These are phyloP conservation scores for Apamea anceps DNA, from an alignment of 2,888 invertebrate species.

Conservation along the genomic window DNA sequence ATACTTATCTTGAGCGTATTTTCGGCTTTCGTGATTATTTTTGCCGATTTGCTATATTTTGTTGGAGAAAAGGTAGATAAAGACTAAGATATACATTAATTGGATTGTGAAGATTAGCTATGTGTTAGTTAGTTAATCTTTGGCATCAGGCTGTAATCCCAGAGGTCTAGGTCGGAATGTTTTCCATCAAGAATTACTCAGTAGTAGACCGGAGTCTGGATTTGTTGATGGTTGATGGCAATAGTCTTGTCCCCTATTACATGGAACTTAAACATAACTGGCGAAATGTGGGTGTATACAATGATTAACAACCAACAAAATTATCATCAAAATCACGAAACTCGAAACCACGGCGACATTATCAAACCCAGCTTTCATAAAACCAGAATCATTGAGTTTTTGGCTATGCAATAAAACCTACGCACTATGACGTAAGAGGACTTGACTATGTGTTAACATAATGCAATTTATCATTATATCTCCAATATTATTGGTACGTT, in stretches of 20 bases:
- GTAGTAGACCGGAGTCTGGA: no score
- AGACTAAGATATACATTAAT: background rate
- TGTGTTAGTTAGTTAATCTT: no score
- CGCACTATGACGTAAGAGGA: constrained; percentile 60
- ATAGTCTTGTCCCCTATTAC: no score
- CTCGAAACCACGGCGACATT: constrained; percentile 13
- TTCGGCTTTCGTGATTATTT: constrained; percentile 15
- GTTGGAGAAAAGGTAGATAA: background rate
- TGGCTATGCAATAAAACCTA: constrained; percentile 65
- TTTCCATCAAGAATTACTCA: no score
- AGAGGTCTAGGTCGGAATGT: no score
- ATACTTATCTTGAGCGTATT: constrained; percentile 29
- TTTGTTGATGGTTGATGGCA: no score
- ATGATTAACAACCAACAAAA: background rate
- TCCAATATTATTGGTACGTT: constrained; percentile 30
- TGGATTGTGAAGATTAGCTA: no score
- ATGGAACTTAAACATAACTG: no score
- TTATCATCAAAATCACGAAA: constrained; percentile 26
- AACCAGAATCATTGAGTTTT: constrained; percentile 51
- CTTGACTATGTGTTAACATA: constrained; percentile 46
- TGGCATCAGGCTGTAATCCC: no score
- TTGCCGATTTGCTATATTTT: background rate
- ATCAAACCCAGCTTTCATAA: constrained; percentile 45
- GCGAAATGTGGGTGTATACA: no score
- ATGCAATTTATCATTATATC: constrained; percentile 47